Evolutionary conservation across 2,113 vertebrate genomes (phyloP).

Genomic region (Syngnathoides biaculeatus): DNA sequence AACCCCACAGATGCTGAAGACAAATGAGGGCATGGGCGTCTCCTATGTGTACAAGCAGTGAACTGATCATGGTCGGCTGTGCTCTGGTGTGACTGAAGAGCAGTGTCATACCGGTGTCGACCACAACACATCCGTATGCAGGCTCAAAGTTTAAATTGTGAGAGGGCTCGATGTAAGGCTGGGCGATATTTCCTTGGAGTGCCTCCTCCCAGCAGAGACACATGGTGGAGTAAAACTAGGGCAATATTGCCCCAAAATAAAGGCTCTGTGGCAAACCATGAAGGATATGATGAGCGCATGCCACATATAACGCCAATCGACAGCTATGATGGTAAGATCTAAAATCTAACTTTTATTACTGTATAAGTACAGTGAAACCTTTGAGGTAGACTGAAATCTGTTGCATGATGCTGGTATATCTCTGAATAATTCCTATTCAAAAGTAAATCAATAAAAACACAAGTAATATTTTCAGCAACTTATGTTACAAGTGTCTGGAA

Average conservation of each 20-base stretch:
- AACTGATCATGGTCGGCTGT: slow-evolving; percentile 77
- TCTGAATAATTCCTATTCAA: background rate
- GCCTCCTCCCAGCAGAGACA: slow-evolving; percentile 78
- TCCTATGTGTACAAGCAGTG: slow-evolving; percentile 87
- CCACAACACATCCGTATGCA: slow-evolving; percentile 70
- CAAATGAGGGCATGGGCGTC: slow-evolving; percentile 75
- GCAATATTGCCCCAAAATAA: slow-evolving; percentile 81
- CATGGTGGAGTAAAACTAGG: slow-evolving; percentile 83
- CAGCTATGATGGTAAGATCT: slow-evolving; percentile 81
- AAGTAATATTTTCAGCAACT: no score
- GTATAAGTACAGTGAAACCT: background rate
- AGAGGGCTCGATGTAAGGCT: slow-evolving; percentile 85
- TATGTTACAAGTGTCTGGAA: no score
- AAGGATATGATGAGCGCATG: slow-evolving; percentile 79
- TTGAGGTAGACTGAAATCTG: background rate
- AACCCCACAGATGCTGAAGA: slow-evolving; percentile 88
- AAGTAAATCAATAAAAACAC: background rate
- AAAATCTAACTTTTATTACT: background rate
- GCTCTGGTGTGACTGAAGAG: slow-evolving; percentile 79
- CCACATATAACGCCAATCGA: slow-evolving; percentile 84
- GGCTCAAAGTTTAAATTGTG: slow-evolving; percentile 77
- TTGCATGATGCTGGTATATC: background rate
- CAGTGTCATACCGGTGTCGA: slow-evolving; percentile 67
- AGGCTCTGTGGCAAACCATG: slow-evolving; percentile 81
- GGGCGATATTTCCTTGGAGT: slow-evolving; percentile 91